These are phyloP conservation scores for Microtus montanus DNA, from an alignment of 2,113 vertebrate species.

Conservation along the genomic window DNA sequence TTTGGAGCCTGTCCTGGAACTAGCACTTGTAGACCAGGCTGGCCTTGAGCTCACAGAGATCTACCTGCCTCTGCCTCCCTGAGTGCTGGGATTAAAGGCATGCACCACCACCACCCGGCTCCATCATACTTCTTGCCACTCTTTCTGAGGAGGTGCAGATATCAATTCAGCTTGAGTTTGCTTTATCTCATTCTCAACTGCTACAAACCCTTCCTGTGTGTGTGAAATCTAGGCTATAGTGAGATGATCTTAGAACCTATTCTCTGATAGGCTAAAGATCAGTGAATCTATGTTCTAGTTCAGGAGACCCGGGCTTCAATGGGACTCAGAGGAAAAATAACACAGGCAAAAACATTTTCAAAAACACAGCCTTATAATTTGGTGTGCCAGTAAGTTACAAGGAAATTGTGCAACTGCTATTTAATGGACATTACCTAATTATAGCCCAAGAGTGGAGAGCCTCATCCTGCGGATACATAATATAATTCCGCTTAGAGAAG, in stretches of 20 bases:
- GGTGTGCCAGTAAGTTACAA: constrained; percentile 74
- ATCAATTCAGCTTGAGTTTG: not conserved
- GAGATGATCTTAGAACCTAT: not conserved
- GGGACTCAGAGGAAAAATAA: constrained; percentile 11
- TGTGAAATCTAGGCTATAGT: not conserved
- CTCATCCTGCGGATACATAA: constrained; percentile 53
- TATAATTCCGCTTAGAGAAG: constrained; percentile 66
- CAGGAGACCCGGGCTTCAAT: not conserved
- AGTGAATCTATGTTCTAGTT: not conserved
- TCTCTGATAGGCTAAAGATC: not conserved
- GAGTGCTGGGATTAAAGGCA: too few species aligned
- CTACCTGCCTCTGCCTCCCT: too few species aligned
- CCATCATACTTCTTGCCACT: not conserved
- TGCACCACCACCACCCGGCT: fast-evolving
- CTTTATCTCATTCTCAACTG: not conserved
- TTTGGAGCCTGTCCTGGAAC: too few species aligned
- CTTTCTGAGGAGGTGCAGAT: not conserved
- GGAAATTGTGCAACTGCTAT: constrained; percentile 74
- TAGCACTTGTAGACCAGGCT: too few species aligned
- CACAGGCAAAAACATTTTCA: constrained; percentile 26
- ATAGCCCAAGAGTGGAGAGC: constrained; percentile 53
- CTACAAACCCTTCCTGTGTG: not conserved
- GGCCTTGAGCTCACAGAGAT: too few species aligned
- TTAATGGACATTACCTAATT: constrained; percentile 79
- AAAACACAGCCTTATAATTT: constrained; percentile 64